A percentile compares a stretch with the other conserved stretches of the same genome.
Evolutionary conservation across 2,113 vertebrate genomes (phyloP).

Genomic region (Cisticola juncidis): DNA sequence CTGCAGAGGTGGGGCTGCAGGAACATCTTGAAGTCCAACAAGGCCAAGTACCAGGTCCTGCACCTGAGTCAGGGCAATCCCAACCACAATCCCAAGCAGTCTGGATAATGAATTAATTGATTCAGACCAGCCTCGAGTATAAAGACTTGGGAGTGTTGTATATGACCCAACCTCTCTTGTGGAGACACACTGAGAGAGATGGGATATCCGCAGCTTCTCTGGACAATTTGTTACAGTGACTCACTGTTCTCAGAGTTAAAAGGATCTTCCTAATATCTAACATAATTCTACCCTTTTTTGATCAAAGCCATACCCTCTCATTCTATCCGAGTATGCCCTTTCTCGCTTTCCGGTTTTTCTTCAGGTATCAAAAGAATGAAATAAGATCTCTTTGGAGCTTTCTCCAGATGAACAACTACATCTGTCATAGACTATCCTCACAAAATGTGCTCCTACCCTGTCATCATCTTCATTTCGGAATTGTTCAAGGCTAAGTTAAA

Average conservation of each 20-base stretch:
- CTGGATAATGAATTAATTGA: neutral
- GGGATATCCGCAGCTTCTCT: neutral
- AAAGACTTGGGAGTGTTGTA: neutral
- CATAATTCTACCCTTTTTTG: neutral
- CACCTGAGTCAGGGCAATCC: too few relatives aligned
- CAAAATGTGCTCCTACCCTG: neutral
- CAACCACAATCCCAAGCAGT: neutral
- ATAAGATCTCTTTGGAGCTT: neutral
- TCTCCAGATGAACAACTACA: neutral
- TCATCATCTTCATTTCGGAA: neutral
- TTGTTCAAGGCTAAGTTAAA: neutral
- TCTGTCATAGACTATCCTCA: neutral
- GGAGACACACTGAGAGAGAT: neutral
- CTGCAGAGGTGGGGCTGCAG: fast-evolving
- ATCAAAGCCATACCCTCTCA: neutral
- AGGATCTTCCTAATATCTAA: neutral
- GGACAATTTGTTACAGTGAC: neutral
- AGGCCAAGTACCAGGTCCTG: neutral
- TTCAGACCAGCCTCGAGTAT: too few relatives aligned
- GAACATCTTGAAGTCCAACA: fast-evolving
- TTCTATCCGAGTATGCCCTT: neutral
- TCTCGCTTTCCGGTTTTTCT: fast-evolving
- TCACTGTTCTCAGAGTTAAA: neutral
- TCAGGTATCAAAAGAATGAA: neutral
- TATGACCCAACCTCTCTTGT: neutral